These are phyloP conservation scores for Cataglyphis livida DNA, from an alignment of 2,888 invertebrate genomes.

Conservation along the genomic window DNA sequence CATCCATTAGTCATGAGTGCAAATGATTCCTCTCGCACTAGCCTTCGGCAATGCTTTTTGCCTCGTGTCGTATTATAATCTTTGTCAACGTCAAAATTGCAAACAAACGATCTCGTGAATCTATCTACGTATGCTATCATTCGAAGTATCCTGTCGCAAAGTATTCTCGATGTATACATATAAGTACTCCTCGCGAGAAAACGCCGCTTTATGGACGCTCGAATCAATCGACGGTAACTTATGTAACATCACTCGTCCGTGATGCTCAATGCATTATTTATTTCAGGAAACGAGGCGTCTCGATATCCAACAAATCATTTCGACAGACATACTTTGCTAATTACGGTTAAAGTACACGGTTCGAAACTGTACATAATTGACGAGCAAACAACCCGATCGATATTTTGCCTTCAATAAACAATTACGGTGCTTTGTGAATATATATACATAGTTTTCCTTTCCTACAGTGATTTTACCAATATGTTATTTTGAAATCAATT, in stretches of 20 bases:
- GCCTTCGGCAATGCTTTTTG: conserved; percentile 15
- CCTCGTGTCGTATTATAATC: background rate
- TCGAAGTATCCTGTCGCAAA: background rate
- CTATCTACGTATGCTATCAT: background rate
- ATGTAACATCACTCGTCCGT: conserved; percentile 25
- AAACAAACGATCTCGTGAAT: conserved; percentile 5
- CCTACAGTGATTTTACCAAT: background rate
- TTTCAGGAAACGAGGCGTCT: conserved; percentile 19
- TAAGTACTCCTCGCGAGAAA: background rate
- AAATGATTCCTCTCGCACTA: conserved; percentile 14
- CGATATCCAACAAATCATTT: conserved; percentile 23
- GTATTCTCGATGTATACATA: conserved; percentile 6
- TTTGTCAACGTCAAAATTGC: conserved; percentile 22
- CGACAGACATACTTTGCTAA: background rate
- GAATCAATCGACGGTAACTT: conserved; percentile 33
- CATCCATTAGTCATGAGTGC: conserved; percentile 36
- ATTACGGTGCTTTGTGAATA: background rate
- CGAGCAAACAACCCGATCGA: background rate
- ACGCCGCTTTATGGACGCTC: background rate
- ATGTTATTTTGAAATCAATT: background rate
- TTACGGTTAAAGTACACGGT: background rate
- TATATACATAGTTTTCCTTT: background rate
- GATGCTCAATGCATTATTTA: conserved; percentile 14
- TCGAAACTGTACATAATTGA: conserved; percentile 21
- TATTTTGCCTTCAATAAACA: background rate